Evolutionary conservation across 2,113 vertebrate species (phyloP).

Genomic region (Excalfactoria chinensis): DNA sequence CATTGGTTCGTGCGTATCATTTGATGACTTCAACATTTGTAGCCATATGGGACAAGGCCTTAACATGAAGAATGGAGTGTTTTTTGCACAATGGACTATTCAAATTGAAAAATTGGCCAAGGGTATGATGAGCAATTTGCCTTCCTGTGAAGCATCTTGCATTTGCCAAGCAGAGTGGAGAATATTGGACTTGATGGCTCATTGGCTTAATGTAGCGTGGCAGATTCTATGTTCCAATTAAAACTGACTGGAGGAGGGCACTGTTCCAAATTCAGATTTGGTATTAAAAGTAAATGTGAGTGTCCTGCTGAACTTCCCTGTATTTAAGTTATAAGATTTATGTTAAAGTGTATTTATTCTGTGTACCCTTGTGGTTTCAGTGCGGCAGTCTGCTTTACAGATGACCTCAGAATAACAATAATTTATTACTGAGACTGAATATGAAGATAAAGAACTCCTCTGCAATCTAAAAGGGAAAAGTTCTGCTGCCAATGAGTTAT

Average conservation of each 20-base stretch:
- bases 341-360: not conserved
- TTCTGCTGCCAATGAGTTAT: not conserved
- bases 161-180: not conserved
- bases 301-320: not conserved
- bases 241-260: conserved; percentile 2
- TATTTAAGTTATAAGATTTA: not conserved
- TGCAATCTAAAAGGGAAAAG: conserved; percentile 45
- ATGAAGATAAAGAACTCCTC: conserved; percentile 44
- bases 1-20: not conserved
- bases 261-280: conserved; percentile 5
- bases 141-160: conserved; percentile 37
- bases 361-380: conserved; percentile 21
- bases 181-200: conserved; percentile 23
- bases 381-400: conserved; percentile 5
- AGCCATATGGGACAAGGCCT: conserved; percentile 4
- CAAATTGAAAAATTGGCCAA: conserved; percentile 19
- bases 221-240: conserved; percentile 33
- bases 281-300: not conserved
- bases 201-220: conserved; percentile 25
- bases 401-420: conserved; percentile 34
- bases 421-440: conserved; percentile 39
- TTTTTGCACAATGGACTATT: conserved; percentile 39
- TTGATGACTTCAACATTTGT: conserved; percentile 41
- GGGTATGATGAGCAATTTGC: not conserved
- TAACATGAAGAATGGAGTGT: conserved; percentile 42